Base-by-base conservation (phyloP, 2,113 vertebrate genomes). In the Scytalopus superciliaris region DNA sequence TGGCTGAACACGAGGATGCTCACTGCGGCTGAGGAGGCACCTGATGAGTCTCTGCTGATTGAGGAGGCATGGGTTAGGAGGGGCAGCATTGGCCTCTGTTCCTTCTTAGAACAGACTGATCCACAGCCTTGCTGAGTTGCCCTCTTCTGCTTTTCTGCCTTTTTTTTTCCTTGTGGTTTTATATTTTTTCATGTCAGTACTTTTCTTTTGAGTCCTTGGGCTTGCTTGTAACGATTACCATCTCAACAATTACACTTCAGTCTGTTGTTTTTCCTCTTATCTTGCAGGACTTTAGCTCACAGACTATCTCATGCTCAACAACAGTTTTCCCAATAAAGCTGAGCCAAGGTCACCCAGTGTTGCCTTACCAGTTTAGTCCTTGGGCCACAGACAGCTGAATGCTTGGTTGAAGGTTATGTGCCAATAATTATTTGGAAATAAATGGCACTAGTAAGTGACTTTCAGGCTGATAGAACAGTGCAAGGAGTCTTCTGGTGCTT, bases 131-230 rank as follows among this genome's bases (percentile, higher is more conserved):
- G 76, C 83, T 93, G 63, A 92, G 59, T 74, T 88, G 50, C 39
- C 18, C 27, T 69, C 39, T 89, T 94, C 31, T 80, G 37, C 33
- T 63, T 67, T 85, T 55, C 64, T 86, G 9, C 4, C 0, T 30
- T 19, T 53, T 52, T 42, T 44, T 68, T 85, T 1, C 31, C 59
- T 62, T 77, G 50, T 11, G 72, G 68, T 92, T 92, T 94, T 94
- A 30, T 74, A 45, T 93, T 96, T 90, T 95, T 90, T 90, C 55
- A 50, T 39, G 59, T 93, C 88, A 93, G 75, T 90, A 10, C 84
- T 96, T 94, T 88, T 69, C 70, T 57, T 49, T 49, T 47, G 55
- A 88, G 82, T 92, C 94, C 85, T 94, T 95, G 92, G 89, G 50
- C 59, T 88, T 4, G 50, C 59, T 88, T 4, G 1, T 86, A 70